Evolutionary conservation across 2,888 invertebrate species (phyloP).

Genomic region (Synanthedon myopaeformis): DNA sequence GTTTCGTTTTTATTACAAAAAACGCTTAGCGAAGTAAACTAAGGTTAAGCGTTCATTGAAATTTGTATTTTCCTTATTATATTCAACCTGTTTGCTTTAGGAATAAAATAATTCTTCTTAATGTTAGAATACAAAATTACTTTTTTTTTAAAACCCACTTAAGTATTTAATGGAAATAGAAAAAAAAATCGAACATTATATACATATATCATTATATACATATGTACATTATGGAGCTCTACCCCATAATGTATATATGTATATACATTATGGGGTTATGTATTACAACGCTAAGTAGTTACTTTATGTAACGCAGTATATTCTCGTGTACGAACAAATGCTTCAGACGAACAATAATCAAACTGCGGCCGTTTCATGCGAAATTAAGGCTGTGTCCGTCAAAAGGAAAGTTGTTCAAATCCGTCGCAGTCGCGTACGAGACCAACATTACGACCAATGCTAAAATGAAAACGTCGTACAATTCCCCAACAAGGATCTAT

Average conservation of each 20-base stretch:
- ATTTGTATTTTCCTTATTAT: neutral
- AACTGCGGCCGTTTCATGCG: neutral
- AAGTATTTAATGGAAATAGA: too few species aligned
- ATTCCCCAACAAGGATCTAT: neutral
- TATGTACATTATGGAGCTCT: too few species aligned
- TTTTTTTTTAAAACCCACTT: too few species aligned
- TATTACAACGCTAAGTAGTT: too few species aligned
- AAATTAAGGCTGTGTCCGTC: slow-evolving; percentile 5
- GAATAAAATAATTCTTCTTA: too few species aligned
- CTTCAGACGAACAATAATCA: neutral
- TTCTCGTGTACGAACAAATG: too few species aligned
- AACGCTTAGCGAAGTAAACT: neutral
- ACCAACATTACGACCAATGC: slow-evolving; percentile 6
- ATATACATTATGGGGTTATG: too few species aligned
- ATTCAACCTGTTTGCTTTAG: neutral
- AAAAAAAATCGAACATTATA: too few species aligned
- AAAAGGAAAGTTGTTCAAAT: slow-evolving; percentile 7
- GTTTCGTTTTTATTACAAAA: slow-evolving; percentile 1
- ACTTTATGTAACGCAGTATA: too few species aligned
- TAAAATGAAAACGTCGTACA: slow-evolving; percentile 5
- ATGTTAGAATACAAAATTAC: too few species aligned
- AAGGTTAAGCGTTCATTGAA: neutral
- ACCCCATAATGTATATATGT: too few species aligned
- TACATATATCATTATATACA: too few species aligned
- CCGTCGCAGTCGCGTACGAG: slow-evolving; percentile 7